Base-by-base conservation (phyloP, 2,888 invertebrate species). In the Malacosoma neustria region DNA sequence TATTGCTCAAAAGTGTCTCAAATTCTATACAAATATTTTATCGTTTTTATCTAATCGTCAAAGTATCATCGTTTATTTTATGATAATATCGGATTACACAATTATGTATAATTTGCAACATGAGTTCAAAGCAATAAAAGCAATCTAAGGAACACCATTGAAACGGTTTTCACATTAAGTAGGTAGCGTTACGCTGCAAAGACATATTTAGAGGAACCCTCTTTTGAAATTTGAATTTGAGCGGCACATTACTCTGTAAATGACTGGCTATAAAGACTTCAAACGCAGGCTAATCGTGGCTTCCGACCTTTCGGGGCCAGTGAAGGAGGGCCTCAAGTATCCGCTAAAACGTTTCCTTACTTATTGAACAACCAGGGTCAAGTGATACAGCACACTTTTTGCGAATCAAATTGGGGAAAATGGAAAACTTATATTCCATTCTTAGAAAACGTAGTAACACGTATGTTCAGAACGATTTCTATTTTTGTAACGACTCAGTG, bases 261-360 rank as follows among this genome's bases (percentile, higher is more conserved):
- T 75, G 75, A 70, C 72, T 71, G 70, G 70, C 74, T 61, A 77
- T 81, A 82, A 81, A 79, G 79, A 80, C 77, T 72, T 81, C 79
- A 80, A 81, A 77, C 76, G 80, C 72, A 68, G 69, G 70, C 80
- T 82, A 82, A 82, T 82, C 80, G 77, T 62, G 71, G 71, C 77
- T 81, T 80, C 77, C 81, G 80, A 79, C 82, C 82, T 79, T 79
- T 72, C 52, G 67, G 60, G 52, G 22, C 22, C 56, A 59, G 59
- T 66, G 58, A 71, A 70, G 69, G 68, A 72, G 65, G 68, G 54
- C 62, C 59, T 53, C 65, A 62, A 74, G 72, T 72, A 71, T 66
- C 64, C 69, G 61, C 57, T 57, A 57, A 69, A 72, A 70, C 61
- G 67, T 63, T 74, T 65, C 67, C 66, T 68, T 68, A 60, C 61